Percentiles rank a stretch among this genome's conserved stretches.
Evolutionary conservation across 2,888 invertebrate species (phyloP).

Genomic region (Cosmia trapezina): DNA sequence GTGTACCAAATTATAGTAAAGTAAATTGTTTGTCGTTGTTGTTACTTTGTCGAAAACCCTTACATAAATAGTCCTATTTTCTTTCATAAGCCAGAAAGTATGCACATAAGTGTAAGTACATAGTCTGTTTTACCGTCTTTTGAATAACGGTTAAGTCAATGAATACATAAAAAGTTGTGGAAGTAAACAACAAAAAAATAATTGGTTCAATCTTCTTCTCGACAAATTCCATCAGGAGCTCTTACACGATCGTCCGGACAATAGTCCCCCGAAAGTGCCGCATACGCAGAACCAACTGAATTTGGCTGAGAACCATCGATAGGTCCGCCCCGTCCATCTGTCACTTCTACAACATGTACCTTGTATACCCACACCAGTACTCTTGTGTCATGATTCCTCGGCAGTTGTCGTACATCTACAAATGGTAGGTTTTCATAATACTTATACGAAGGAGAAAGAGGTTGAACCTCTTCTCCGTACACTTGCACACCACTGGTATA

Average conservation of each 20-base stretch:
- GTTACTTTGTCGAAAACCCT: not conserved
- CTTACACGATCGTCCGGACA: not conserved
- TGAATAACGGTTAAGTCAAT: not conserved
- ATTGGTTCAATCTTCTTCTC: not conserved
- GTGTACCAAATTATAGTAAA: not conserved
- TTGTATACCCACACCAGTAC: slow-evolving; percentile 28
- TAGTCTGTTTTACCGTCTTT: not conserved
- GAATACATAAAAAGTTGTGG: not conserved
- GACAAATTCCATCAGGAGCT: not conserved
- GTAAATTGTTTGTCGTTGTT: no score
- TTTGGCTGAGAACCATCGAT: not conserved
- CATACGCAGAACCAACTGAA: not conserved
- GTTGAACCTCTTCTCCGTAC: slow-evolving; percentile 7
- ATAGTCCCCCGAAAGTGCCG: not conserved
- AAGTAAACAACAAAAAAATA: not conserved
- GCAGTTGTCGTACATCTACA: not conserved
- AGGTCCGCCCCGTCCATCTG: not conserved
- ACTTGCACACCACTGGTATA: slow-evolving; percentile 21
- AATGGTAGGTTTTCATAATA: not conserved
- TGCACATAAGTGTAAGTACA: no score
- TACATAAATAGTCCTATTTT: not conserved
- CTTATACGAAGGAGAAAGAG: not conserved
- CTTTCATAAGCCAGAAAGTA: no score
- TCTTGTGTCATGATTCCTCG: not conserved
- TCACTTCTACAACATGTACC: slow-evolving; percentile 19